These are phyloP conservation scores for Pachycephala philippinensis DNA, from an alignment of 2,113 vertebrate species.

Conservation along the genomic window DNA sequence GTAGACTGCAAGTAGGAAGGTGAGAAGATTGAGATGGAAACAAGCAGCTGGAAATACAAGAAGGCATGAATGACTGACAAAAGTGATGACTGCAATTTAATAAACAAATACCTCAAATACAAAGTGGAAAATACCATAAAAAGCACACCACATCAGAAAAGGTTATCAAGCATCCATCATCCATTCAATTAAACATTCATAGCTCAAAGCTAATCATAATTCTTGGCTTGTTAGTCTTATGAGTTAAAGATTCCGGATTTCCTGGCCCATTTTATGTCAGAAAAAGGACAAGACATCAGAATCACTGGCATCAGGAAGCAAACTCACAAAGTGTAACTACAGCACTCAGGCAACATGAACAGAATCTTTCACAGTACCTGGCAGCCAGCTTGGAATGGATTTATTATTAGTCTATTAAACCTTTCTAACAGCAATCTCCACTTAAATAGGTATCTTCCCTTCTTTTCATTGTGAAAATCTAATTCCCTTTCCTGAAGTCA, in stretches of 20 bases:
- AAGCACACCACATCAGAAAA: not conserved
- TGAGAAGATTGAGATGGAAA: not conserved
- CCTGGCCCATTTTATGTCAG: not conserved
- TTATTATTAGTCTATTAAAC: not conserved
- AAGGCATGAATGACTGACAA: not conserved
- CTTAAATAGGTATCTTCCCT: not conserved
- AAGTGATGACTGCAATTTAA: not conserved
- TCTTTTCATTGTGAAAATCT: not conserved
- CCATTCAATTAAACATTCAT: not conserved
- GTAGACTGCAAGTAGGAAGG: not conserved
- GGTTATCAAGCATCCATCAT: not conserved
- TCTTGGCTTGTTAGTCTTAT: not conserved
- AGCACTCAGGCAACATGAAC: not conserved
- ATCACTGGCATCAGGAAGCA: not conserved
- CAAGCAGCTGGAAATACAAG: not conserved
- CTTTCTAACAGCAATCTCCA: not conserved
- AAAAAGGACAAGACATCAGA: not conserved
- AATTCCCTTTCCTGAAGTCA: constrained; percentile 5
- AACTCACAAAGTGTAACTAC: not conserved
- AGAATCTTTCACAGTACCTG: not conserved
- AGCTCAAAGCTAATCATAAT: not conserved
- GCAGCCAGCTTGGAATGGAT: not conserved
- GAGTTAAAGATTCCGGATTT: not conserved
- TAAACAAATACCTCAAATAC: not conserved
- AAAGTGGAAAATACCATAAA: not conserved